Evolutionary conservation across 2,797 vertebrate species (phyloP).

Genomic region (Steatocranus sp.): DNA sequence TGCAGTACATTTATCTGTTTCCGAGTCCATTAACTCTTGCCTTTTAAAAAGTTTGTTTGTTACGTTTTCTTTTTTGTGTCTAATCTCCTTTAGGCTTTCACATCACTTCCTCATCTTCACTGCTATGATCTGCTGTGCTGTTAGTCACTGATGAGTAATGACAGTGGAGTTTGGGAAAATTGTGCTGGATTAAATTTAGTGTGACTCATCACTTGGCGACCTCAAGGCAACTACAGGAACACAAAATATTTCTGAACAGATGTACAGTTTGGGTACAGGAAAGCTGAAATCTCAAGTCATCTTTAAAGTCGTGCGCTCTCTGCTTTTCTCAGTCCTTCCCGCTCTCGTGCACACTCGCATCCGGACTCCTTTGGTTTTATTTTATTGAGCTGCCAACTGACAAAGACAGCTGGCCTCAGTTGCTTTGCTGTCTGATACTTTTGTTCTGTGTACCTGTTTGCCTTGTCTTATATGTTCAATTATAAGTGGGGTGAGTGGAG

Average conservation of each 20-base stretch:
- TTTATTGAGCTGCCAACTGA: not conserved
- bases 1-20: not conserved
- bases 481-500: not conserved
- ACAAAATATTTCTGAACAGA: not conserved
- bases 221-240: not conserved
- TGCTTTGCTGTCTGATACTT: conserved; percentile 21
- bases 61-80: not conserved
- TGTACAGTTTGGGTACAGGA: not conserved
- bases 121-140: not conserved
- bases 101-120: not conserved
- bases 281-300: not conserved
- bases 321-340: not conserved
- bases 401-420: conserved; percentile 30
- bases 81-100: not conserved
- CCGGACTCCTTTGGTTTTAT: not conserved
- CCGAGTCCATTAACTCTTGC: not conserved
- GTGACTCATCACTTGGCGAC: conserved; percentile 8
- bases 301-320: not conserved
- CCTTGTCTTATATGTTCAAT: not conserved
- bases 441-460: not conserved
- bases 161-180: not conserved
- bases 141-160: conserved; percentile 12
- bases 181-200: conserved; percentile 6
- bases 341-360: not conserved
- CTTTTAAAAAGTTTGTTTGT: not conserved